Evolutionary conservation across 37 sponge, comb jelly and placozoan species (phyloP), one percentile per base, ranked within the genome.

Genomic region (Chondrilla cf. caribensis): DNA sequence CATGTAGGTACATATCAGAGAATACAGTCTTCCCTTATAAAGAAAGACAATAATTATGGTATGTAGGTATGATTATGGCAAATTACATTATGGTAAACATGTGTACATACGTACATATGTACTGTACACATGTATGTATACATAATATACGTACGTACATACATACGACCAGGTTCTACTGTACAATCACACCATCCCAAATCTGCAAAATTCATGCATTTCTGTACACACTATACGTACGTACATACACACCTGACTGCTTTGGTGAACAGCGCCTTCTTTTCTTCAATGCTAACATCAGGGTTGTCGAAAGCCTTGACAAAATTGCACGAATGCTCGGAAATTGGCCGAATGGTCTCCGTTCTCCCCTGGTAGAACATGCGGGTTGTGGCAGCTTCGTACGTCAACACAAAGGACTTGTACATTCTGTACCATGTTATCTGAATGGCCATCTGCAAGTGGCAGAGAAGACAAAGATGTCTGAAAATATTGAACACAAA

Each of bases 271-370:
- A 79, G 58, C 15, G 40, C 35, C 36, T 26, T 58, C 36, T 58
- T 58, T 7, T 79, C 59, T 33, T 79, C 79, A 28, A 2, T 5
- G 19, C 57, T 51, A 7, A 79, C 58, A 32, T 1, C 21, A 36
- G 79, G 58, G 59, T 79, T 51, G 35, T 79, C 79, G 54, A 79
- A 58, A 2, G 58, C 72, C 80, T 82, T 84, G 26, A 82, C 82
- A 72, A 89, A 93, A 17, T 80, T 33, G 35, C 76, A 54, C 3
- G 94, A 93, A 40, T 79, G 32, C 21, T 82, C 83, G 24, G 94
- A 87, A 35, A 89, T 88, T 21, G 94, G 94, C 40, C 94, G 94
- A 73, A 93, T 93, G 72, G 94, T 93, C 86, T 93, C 94, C 35
- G 94, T 93, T 5, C 94, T 82, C 9, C 94, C 94, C 18, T 89